Conservation (phyloP, 2,797 vertebrate genomes). For the Gallirallus australis region DNA sequence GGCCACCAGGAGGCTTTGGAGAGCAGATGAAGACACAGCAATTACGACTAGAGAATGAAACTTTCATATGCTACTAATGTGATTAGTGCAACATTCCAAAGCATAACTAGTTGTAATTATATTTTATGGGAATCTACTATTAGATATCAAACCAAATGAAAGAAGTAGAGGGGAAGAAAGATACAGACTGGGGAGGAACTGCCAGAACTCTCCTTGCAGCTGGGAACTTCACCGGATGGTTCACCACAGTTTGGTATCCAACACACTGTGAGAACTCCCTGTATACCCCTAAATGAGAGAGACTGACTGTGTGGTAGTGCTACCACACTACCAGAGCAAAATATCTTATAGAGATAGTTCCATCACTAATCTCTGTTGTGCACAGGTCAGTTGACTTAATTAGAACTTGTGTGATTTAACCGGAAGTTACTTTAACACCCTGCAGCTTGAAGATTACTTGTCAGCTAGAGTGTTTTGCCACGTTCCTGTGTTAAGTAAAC, state of each 20-base stretch:
- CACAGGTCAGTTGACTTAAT: background rate
- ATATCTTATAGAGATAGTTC: background rate
- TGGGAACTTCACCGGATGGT: background rate
- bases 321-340: background rate
- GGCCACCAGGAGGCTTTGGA: background rate
- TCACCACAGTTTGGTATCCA: background rate
- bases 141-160: background rate
- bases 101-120: background rate
- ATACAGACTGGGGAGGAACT: background rate
- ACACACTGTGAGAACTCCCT: background rate
- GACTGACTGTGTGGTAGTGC: background rate
- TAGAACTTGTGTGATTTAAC: background rate
- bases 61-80: background rate
- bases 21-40: background rate
- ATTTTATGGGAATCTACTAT: background rate
- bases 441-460: background rate
- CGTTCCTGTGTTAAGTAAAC: background rate
- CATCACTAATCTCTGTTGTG: background rate
- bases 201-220: background rate
- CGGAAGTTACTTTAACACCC: background rate
- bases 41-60: background rate
- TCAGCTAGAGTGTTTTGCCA: background rate
- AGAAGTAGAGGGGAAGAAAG: background rate
- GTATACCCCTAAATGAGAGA: fast-evolving
- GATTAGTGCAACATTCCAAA: background rate